Base-by-base conservation (phyloP, 2,888 invertebrate genomes). In the Agrotis ipsilon region DNA sequence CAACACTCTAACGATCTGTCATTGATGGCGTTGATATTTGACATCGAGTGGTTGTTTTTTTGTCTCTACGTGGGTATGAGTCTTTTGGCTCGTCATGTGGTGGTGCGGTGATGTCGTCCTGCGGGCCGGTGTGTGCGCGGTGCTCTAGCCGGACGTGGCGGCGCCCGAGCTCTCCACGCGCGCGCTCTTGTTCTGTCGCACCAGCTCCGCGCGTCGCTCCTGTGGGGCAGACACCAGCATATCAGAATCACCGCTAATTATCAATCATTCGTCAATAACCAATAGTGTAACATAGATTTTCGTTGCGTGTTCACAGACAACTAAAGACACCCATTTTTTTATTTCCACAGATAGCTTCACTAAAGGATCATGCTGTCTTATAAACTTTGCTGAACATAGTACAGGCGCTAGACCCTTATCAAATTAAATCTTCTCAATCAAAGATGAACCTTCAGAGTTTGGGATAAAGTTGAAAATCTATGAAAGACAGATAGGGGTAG, bases 141-240 rank as follows among this genome's bases (percentile, higher is more conserved):
- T 16, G 59, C 1, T 97, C 88, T 98, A 97, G 77, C 84, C 73
- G 82, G 87, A 81, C 79, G 84, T 68, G 78, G 86, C 68, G 76
- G 97, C 96, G 87, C 96, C 96, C 85, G 97, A 96, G 91, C 96
- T 96, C 87, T 97, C 97, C 68, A 97, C 95, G 91, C 95, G 96
- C 78, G 97, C 97, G 88, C 97, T 97, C 96, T 98, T 99, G 95
- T 99, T 99, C 96, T 98, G 98, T 89, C 99, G 98, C 86, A 99
- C 99, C 88, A 98, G 94, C 94, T 98, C 98, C 63, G 98, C 98
- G 91, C 98, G 98, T 90, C 98, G 98, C 96, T 99, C 99, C 99
- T 99, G 96, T 1, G 43, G 57, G 0, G 75, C 92, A 70, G 13
- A 61, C 13, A 19, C 7, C 13, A 5, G 0, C 16, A 18, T 13